Conservation (phyloP, 2,888 invertebrate species). For the Harpalus rufipes region DNA sequence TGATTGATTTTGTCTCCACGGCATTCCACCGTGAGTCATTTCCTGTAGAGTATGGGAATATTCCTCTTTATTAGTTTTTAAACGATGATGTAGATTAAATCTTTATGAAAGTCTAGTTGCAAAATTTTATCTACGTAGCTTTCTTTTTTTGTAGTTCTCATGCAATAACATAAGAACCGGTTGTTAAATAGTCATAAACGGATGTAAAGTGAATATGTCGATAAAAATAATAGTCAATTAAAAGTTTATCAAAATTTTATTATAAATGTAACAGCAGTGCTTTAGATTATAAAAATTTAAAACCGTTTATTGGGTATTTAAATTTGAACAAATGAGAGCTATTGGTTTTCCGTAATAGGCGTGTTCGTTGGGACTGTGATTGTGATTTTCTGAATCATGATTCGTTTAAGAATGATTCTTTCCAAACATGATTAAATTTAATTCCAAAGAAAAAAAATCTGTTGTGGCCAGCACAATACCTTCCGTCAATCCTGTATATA, state of each 20-base stretch:
- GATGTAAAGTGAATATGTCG: not conserved
- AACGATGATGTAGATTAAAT: slow-evolving; percentile 17
- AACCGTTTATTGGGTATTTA: not conserved
- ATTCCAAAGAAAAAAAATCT: no score
- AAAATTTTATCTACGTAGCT: slow-evolving; percentile 23
- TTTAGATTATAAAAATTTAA: not conserved
- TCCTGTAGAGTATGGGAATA: slow-evolving; percentile 34
- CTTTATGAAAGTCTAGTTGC: slow-evolving; percentile 43
- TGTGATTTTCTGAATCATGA: no score
- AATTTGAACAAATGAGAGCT: no score
- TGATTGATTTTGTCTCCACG: not conserved
- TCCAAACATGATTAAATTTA: no score
- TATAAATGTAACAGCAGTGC: not conserved
- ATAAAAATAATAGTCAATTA: slow-evolving; percentile 7
- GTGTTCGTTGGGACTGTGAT: no score
- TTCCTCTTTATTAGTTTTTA: slow-evolving; percentile 29
- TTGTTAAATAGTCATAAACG: not conserved
- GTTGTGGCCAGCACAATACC: no score
- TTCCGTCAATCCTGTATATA: no score
- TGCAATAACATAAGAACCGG: slow-evolving; percentile 9
- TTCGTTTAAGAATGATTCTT: no score
- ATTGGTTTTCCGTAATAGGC: not conserved
- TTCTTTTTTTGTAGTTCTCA: slow-evolving; percentile 44
- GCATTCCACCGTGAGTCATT: slow-evolving; percentile 33
- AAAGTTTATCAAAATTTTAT: not conserved